These are phyloP conservation scores for Tympanoctomys barrerae DNA, from an alignment of 2,797 vertebrate species.

Conservation along the genomic window DNA sequence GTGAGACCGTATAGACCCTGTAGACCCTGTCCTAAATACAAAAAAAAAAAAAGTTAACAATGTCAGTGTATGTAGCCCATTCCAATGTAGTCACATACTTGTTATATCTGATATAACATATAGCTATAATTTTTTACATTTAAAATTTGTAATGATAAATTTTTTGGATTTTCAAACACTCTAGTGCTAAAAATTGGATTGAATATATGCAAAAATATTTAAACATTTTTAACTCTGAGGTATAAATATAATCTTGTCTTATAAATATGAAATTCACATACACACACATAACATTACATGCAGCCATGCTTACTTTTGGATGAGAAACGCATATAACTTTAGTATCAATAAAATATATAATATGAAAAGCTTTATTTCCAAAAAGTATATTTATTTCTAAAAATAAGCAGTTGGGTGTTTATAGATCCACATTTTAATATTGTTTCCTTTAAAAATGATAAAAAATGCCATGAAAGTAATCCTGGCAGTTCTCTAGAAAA, in stretches of 20 bases:
- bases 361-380: neutral
- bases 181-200: neutral
- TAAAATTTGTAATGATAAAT: neutral
- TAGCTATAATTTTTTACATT: neutral
- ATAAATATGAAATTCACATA: neutral
- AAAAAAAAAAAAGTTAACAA: neutral
- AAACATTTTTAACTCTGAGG: neutral
- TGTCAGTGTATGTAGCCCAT: neutral
- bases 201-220: neutral
- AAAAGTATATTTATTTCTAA: conserved; percentile 37
- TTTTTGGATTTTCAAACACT: neutral
- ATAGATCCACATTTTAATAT: conserved; percentile 45
- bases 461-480: conserved; percentile 38
- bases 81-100: neutral
- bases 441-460: conserved; percentile 27
- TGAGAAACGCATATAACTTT: neutral
- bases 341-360: neutral
- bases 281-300: neutral
- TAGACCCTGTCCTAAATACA: too few relatives aligned
- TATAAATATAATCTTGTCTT: neutral
- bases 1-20: too few relatives aligned
- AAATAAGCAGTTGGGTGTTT: conserved; percentile 32
- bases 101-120: neutral
- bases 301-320: neutral
- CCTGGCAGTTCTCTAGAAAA: conserved; percentile 50